phyloP scores from a whole-genome alignment of 2,888 invertebrate species.

The Idaea straminata region DNA sequence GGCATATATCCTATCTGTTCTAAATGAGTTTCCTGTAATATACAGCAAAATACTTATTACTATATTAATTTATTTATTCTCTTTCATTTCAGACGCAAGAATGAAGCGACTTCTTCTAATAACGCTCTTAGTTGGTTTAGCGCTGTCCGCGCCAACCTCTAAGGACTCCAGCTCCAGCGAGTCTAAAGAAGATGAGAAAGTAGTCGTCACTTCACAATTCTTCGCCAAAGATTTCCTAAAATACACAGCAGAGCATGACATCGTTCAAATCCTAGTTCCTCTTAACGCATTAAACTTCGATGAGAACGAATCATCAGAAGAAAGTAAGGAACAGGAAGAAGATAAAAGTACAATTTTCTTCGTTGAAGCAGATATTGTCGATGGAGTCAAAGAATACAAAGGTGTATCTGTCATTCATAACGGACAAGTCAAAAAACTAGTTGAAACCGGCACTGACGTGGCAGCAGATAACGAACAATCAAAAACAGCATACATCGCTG shows the following conservation, averaged over 20 bases:
- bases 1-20: neutral
- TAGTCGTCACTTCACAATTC: conserved; percentile 13
- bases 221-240: conserved; percentile 18
- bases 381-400: conserved; percentile 37
- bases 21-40: no score
- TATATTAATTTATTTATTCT: neutral
- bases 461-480: conserved; percentile 36
- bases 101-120: conserved; percentile 21
- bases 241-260: conserved; percentile 41
- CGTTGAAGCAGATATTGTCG: conserved; percentile 36
- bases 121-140: conserved; percentile 18
- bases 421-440: conserved; percentile 34
- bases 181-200: conserved; percentile 9
- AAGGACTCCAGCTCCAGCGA: conserved; percentile 4
- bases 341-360: conserved; percentile 15
- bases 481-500: conserved; percentile 34
- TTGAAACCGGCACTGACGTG: conserved; percentile 44
- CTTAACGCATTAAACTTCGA: conserved; percentile 34
- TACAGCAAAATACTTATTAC: no score
- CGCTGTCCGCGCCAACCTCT: conserved; percentile 21
- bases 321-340: conserved; percentile 10
- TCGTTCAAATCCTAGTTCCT: conserved; percentile 40
- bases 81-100: conserved; percentile 20
- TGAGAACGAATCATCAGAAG: conserved; percentile 15
- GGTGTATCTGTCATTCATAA: conserved; percentile 42